phyloP scores from a whole-genome alignment of 2,888 invertebrate genomes.

The Allygus modestus region DNA sequence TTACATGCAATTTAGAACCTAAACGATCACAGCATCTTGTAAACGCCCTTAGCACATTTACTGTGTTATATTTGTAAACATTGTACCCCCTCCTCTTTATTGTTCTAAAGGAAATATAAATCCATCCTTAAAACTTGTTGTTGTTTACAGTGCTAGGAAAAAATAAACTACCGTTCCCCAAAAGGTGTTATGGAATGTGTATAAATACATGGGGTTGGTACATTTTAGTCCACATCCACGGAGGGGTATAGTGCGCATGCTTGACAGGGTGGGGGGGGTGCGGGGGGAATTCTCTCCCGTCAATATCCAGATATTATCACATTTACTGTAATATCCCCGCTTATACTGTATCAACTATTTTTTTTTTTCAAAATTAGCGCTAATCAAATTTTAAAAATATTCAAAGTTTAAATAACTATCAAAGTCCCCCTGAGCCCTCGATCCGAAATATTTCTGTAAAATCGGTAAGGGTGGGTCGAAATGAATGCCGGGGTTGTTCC shows the following conservation, averaged over 20 bases:
- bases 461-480: background rate
- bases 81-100: no score
- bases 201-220: conserved; percentile 45
- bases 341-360: background rate
- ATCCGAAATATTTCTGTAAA: background rate
- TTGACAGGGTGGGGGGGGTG: background rate
- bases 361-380: background rate
- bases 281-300: background rate
- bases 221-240: background rate
- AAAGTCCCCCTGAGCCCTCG: no score
- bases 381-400: background rate
- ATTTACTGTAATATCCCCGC: background rate
- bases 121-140: no score
- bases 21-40: no score
- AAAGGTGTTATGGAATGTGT: conserved; percentile 52
- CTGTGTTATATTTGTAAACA: no score
- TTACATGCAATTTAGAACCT: no score
- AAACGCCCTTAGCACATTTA: no score
- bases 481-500: background rate
- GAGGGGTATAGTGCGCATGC: conserved; percentile 22
- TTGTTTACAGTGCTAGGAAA: background rate
- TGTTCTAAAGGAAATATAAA: no score
- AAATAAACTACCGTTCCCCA: conserved; percentile 3
- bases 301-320: conserved; percentile 34
- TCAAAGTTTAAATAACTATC: background rate